These are phyloP conservation scores for Drosophila basisetae DNA, from an alignment of 2,888 invertebrate species.

Conservation along the genomic window DNA sequence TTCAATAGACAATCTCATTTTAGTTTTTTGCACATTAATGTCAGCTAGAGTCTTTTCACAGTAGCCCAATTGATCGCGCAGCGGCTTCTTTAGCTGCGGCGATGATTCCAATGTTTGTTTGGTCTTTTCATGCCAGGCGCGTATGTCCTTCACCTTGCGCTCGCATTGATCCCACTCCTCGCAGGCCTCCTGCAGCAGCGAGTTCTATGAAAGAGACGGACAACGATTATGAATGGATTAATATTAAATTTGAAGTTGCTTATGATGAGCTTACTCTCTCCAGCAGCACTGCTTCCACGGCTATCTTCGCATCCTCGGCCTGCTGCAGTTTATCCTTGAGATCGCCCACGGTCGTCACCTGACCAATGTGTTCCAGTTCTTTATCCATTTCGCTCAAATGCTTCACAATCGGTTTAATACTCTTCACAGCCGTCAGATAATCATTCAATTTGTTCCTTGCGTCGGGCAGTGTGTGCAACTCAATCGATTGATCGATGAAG, in stretches of 20 bases:
- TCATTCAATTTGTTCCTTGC: conserved; percentile 94
- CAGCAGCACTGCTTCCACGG: conserved; percentile 93
- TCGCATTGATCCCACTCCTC: conserved; percentile 99
- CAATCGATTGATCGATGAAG: conserved; percentile 92
- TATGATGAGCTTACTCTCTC: conserved; percentile 89
- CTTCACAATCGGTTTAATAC: conserved; percentile 94
- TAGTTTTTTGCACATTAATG: conserved; percentile 94
- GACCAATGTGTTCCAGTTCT: conserved; percentile 93
- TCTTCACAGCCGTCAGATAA: conserved; percentile 94
- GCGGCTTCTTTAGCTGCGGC: conserved; percentile 93
- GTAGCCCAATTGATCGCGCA: conserved; percentile 93
- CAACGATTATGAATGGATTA: background rate
- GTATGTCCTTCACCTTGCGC: conserved; percentile 95
- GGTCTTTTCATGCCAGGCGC: conserved; percentile 95
- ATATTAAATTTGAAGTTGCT: background rate
- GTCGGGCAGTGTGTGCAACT: conserved; percentile 91
- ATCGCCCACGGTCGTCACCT: conserved; percentile 93
- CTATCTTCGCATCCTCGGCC: conserved; percentile 94
- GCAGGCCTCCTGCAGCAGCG: conserved; percentile 94
- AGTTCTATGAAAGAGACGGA: conserved; percentile 88
- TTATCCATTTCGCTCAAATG: conserved; percentile 96
- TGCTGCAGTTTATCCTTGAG: conserved; percentile 93
- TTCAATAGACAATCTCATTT: conserved; percentile 94
- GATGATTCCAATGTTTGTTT: conserved; percentile 91
- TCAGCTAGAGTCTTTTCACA: conserved; percentile 95